Conservation (phyloP, 1,140 invertebrate species). For the Heliconius congener region DNA sequence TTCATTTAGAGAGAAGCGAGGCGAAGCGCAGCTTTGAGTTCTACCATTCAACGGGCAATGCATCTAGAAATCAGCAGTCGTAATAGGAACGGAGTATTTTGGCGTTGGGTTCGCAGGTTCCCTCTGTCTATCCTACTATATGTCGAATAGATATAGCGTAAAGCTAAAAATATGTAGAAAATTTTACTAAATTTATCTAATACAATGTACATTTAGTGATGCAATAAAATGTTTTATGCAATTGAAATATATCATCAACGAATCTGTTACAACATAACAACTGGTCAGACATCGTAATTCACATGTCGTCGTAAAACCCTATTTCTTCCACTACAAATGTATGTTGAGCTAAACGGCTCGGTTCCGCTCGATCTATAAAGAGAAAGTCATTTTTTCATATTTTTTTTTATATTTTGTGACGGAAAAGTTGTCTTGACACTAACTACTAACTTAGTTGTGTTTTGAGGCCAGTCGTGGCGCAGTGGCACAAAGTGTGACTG, state of each 20-base stretch:
- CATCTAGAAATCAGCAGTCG: too few relatives aligned
- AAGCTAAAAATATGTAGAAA: too few relatives aligned
- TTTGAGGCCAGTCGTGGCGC: too few relatives aligned
- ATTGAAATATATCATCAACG: constrained; percentile 47
- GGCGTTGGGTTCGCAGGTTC: too few relatives aligned
- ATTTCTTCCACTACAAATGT: constrained; percentile 28
- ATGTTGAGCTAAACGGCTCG: constrained; percentile 13
- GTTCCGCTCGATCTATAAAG: constrained; percentile 33
- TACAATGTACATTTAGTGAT: constrained; percentile 43
- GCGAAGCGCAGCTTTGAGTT: too few relatives aligned
- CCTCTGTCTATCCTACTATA: too few relatives aligned
- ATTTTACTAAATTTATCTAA: background rate
- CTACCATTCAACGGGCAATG: too few relatives aligned
- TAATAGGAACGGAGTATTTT: too few relatives aligned
- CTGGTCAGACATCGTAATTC: constrained; percentile 13
- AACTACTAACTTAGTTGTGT: too few relatives aligned
- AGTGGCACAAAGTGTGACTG: too few relatives aligned
- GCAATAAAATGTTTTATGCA: constrained; percentile 51
- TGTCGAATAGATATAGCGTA: too few relatives aligned
- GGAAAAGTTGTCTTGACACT: background rate
- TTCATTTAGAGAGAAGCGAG: too few relatives aligned
- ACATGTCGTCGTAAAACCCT: constrained; percentile 25
- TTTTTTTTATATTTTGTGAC: constrained; percentile 22
- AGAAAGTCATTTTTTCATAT: constrained; percentile 30
- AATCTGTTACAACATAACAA: constrained; percentile 22